phyloP scores from a whole-genome alignment of 2,113 vertebrate genomes.

The Grus americana region DNA sequence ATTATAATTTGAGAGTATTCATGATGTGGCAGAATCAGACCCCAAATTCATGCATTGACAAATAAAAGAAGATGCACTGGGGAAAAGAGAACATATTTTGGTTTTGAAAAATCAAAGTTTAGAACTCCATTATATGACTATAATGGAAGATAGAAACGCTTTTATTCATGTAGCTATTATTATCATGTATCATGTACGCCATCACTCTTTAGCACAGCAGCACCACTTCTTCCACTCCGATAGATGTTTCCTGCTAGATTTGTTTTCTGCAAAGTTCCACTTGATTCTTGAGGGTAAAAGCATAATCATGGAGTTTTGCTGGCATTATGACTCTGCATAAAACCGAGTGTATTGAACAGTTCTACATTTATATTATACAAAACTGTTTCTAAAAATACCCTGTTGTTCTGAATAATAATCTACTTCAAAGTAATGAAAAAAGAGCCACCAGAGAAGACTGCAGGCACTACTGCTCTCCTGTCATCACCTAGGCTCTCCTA shows the following conservation, averaged over 20 bases:
- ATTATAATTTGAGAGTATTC: background rate
- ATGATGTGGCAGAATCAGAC: background rate
- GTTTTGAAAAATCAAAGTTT: background rate
- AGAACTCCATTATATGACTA: background rate
- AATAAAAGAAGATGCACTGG: background rate
- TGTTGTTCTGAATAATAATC: background rate
- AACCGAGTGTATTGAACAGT: background rate
- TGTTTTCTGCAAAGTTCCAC: background rate
- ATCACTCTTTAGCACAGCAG: background rate
- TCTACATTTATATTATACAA: background rate
- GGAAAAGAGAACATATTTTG: background rate
- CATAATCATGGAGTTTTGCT: background rate
- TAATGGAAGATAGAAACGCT: background rate
- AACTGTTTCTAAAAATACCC: slow-evolving; percentile 21
- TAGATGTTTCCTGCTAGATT: background rate
- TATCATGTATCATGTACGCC: no score
- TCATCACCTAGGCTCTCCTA: background rate
- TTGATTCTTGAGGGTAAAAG: background rate
- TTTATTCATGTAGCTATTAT: background rate
- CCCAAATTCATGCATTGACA: background rate
- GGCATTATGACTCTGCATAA: background rate
- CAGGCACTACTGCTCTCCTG: background rate
- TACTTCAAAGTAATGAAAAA: background rate
- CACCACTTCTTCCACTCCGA: background rate
- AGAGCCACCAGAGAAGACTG: background rate